phyloP scores from a whole-genome alignment of 2,888 invertebrate genomes.

The Eulithis testata region DNA sequence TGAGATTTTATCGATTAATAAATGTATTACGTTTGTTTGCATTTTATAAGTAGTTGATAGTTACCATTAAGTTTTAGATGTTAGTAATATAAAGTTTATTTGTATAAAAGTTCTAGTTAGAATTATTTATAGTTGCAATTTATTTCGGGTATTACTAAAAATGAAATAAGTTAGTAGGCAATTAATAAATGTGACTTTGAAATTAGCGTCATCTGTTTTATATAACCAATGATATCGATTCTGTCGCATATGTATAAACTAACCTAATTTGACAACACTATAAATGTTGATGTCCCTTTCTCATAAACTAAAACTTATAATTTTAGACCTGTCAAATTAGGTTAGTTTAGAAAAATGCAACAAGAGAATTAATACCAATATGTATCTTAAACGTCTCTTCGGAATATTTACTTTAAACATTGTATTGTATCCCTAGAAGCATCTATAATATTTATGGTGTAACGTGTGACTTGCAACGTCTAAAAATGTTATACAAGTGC shows the following conservation, averaged over 20 bases:
- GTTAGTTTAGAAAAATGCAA: too few relatives aligned
- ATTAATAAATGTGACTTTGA: constrained; percentile 83
- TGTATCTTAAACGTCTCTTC: neutral
- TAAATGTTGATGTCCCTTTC: too few relatives aligned
- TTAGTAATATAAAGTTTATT: constrained; percentile 8
- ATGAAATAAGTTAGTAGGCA: constrained; percentile 18
- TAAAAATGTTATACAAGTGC: constrained; percentile 54
- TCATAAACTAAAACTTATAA: too few relatives aligned
- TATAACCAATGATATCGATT: too few relatives aligned
- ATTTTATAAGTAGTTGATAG: constrained; percentile 19
- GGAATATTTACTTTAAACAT: constrained; percentile 2
- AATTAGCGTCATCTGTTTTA: constrained; percentile 39
- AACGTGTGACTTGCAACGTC: too few relatives aligned
- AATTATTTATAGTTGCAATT: constrained; percentile 17
- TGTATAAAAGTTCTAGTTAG: constrained; percentile 11
- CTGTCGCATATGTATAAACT: too few relatives aligned
- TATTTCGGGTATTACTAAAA: constrained; percentile 19
- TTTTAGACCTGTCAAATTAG: too few relatives aligned
- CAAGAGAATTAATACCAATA: too few relatives aligned
- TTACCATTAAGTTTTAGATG: constrained; percentile 17
- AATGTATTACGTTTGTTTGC: constrained; percentile 21
- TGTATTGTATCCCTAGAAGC: constrained; percentile 9
- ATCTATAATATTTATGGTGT: neutral
- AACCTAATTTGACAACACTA: too few relatives aligned
- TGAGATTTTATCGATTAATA: constrained; percentile 52